Evolutionary conservation across 2,113 vertebrate genomes (phyloP), one percentile per base, ranked within the genome.

Genomic region (Callipepla squamata): DNA sequence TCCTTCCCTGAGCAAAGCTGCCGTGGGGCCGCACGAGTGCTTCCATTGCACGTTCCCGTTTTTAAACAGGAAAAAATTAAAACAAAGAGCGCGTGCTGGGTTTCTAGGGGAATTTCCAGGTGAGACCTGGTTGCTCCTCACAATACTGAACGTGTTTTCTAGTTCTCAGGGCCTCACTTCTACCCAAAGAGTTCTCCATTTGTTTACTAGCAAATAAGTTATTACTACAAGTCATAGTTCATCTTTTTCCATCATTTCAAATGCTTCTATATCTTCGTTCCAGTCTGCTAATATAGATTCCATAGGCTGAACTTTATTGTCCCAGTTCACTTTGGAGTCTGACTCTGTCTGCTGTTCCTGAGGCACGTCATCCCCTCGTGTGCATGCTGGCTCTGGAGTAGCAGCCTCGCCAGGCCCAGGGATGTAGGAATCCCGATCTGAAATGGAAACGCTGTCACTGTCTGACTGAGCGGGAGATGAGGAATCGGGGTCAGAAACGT

Each of bases 161-260:
- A 69, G 90, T 95, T 95, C 94, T 93, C 63, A 89, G 94, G 94
- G 84, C 94, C 93, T 97, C 85, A 63, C 84, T 86, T 59, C 84
- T 89, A 96, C 94, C 96, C 95, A 94, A 78, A 75, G 92, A 96
- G 96, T 95, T 95, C 94, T 87, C 96, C 75, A 79, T 61, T 87
- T 80, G 65, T 95, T 96, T 92, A 95, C 94, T 96, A 96, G 94
- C 96, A 96, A 95, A 94, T 90, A 94, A 89, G 70, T 94, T 95
- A 95, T 75, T 90, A 94, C 79, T 94, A 91, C 68, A 97, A 97
- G 98, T 99, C 99, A 99, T 98, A 99, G 99, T 95, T 99, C 99
- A 85, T 99, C 99, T 87, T 99, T 99, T 94, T 99, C 99, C 99
- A 99, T 99, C 98, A 99, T 98, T 98, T 99, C 98, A 97, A 99